These are phyloP conservation scores for Trichopria drosophilae DNA, from an alignment of 2,888 invertebrate genomes.

Conservation along the genomic window DNA sequence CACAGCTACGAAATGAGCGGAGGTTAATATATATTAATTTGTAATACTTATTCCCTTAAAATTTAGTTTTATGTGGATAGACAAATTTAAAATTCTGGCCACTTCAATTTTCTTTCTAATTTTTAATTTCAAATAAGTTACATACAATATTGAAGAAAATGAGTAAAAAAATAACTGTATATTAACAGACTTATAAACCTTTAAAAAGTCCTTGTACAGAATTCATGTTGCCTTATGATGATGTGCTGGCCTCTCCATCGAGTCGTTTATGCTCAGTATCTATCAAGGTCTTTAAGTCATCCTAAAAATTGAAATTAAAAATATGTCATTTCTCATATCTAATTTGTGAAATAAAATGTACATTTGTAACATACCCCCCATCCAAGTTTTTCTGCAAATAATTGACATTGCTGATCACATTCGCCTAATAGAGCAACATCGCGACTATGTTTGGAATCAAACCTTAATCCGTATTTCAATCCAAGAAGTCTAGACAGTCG, in stretches of 20 bases:
- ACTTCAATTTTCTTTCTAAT: too few species aligned
- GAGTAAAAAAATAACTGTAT: too few species aligned
- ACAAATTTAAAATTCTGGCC: too few species aligned
- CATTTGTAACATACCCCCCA: conserved; percentile 68
- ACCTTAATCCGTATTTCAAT: conserved; percentile 67
- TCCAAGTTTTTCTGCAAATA: conserved; percentile 75
- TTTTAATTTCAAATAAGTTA: too few species aligned
- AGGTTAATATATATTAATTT: too few species aligned
- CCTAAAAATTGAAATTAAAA: conserved; percentile 55
- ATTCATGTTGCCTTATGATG: too few species aligned
- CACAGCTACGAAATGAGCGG: too few species aligned
- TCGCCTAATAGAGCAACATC: conserved; percentile 84
- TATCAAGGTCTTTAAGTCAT: conserved; percentile 66
- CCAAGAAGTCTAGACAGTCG: conserved; percentile 55
- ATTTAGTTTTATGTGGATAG: too few species aligned
- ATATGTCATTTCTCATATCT: conserved; percentile 8
- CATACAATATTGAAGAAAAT: too few species aligned
- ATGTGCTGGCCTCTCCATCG: conserved; percentile 56
- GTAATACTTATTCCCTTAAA: too few species aligned
- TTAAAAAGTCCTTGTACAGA: too few species aligned
- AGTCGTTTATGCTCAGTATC: conserved; percentile 63
- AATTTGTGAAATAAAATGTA: conserved; percentile 6
- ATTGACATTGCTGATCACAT: conserved; percentile 78
- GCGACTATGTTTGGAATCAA: conserved; percentile 67
- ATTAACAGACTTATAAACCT: too few species aligned